Conservation (phyloP, 2,888 invertebrate species). For the Trypoxylon attenuatum region DNA sequence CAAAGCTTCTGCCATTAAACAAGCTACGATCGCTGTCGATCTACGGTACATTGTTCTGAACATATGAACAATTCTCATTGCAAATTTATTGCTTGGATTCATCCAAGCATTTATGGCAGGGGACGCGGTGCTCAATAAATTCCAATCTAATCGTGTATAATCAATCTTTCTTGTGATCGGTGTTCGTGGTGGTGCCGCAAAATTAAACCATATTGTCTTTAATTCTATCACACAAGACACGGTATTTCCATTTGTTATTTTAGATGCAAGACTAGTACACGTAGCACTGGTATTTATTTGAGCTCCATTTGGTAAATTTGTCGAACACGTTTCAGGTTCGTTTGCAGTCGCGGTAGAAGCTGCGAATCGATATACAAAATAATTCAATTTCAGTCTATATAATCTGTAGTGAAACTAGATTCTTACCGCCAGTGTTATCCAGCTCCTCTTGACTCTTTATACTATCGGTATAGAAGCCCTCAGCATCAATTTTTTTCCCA, state of each 20-base stretch:
- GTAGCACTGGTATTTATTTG: conserved; percentile 66
- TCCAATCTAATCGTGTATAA: conserved; percentile 96
- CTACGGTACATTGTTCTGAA: conserved; percentile 86
- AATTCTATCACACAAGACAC: conserved; percentile 92
- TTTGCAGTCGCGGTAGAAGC: conserved; percentile 42
- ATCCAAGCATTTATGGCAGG: conserved; percentile 99
- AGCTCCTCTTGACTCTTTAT: conserved; percentile 73
- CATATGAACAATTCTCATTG: conserved; percentile 88
- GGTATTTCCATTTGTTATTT: conserved; percentile 82
- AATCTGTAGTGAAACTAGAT: neutral
- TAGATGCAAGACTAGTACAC: conserved; percentile 70
- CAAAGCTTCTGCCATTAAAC: conserved; percentile 95
- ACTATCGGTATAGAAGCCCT: conserved; percentile 68
- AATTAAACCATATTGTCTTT: conserved; percentile 96
- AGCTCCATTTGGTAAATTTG: conserved; percentile 69
- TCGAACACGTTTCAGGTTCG: conserved; percentile 52
- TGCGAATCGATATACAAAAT: conserved; percentile 20
- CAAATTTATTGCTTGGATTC: conserved; percentile 94
- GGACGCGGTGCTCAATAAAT: conserved; percentile 94
- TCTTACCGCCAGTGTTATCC: conserved; percentile 61
- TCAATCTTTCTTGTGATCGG: conserved; percentile 96
- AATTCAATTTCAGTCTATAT: conserved; percentile 8
- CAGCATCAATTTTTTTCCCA: conserved; percentile 74
- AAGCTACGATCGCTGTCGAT: conserved; percentile 91
- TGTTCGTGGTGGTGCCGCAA: conserved; percentile 96